Evolutionary conservation across 2,797 vertebrate species (phyloP).

Genomic region (Tinamus major): DNA sequence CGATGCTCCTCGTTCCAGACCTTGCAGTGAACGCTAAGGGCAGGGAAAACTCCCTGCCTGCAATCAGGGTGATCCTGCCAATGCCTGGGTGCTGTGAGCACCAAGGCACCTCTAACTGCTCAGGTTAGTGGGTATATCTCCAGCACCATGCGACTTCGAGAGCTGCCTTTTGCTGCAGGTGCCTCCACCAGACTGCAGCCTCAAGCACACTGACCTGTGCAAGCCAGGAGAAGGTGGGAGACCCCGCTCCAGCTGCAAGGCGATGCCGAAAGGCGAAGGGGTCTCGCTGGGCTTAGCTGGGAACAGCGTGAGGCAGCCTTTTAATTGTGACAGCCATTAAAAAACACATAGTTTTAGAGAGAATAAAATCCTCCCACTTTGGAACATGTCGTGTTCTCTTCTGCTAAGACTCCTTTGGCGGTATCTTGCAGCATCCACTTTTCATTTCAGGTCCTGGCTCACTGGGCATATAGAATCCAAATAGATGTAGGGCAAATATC

Average conservation of each 20-base stretch:
- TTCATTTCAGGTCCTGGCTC: slow-evolving; percentile 40
- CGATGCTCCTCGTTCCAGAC: not conserved
- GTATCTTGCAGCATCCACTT: not conserved
- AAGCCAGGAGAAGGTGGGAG: not conserved
- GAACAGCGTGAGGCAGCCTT: not conserved
- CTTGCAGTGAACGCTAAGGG: not conserved
- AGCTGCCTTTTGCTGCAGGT: not conserved
- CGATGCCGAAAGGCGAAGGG: not conserved
- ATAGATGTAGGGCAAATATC: slow-evolving; percentile 29
- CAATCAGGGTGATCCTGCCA: not conserved
- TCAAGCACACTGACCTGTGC: not conserved
- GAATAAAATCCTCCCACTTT: not conserved
- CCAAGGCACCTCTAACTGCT: not conserved
- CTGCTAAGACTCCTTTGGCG: not conserved
- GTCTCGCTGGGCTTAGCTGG: not conserved
- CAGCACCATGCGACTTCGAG: not conserved
- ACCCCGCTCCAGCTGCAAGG: not conserved
- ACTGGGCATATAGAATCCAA: slow-evolving; percentile 42
- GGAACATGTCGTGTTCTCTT: not conserved
- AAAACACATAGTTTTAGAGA: not conserved
- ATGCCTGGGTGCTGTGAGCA: not conserved
- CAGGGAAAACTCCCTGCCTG: not conserved
- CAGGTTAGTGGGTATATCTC: not conserved
- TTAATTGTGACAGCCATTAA: not conserved
- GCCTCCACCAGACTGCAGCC: not conserved